Conservation (phyloP, 2,797 vertebrate species). For the Hemitrygon akajei region DNA sequence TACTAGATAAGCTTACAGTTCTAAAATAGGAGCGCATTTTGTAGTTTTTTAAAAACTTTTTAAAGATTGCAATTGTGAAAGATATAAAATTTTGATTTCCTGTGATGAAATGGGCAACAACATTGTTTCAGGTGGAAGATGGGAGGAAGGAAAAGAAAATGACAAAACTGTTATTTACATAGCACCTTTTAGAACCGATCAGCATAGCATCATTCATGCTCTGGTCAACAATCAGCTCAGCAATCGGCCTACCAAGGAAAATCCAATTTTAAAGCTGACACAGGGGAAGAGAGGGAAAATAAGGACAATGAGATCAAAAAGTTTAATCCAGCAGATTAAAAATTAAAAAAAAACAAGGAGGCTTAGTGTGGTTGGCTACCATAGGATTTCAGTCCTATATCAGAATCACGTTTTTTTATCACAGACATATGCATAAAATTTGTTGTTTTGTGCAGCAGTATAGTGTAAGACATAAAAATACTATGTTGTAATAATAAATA, state of each 20-base stretch:
- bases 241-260: too few relatives aligned
- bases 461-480: too few relatives aligned
- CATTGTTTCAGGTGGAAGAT: not conserved
- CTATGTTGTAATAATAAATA: too few relatives aligned
- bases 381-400: too few relatives aligned
- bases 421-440: too few relatives aligned
- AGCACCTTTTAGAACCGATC: not conserved
- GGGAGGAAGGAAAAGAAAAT: not conserved
- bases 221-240: not conserved
- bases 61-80: too few relatives aligned
- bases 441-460: too few relatives aligned
- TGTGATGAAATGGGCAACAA: not conserved
- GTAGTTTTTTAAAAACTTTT: too few relatives aligned
- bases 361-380: not conserved
- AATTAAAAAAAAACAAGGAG: not conserved
- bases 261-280: not conserved
- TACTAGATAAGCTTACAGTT: not conserved
- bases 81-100: not conserved
- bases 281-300: not conserved
- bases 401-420: too few relatives aligned
- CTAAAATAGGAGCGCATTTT: not conserved
- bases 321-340: not conserved
- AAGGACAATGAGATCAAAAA: not conserved
- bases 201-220: not conserved
- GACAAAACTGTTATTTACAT: not conserved